Conservation (phyloP, 2,113 vertebrate species). For the Prinia subflava region DNA sequence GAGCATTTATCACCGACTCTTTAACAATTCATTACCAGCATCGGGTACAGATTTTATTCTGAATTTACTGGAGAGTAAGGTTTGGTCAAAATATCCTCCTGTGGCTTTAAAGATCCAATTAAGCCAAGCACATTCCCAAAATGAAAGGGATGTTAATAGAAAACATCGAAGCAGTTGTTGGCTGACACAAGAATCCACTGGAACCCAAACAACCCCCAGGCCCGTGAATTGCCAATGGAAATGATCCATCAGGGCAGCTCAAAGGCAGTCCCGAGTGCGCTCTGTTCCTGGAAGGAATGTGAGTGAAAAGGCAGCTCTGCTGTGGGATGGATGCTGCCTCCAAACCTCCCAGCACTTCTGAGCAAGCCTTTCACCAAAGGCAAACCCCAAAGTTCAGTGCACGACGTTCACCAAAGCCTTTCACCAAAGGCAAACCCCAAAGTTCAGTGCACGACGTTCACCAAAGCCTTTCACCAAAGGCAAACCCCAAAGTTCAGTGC, state of each 20-base stretch:
- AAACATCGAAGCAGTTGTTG: background rate
- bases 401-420: accelerated
- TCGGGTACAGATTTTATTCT: background rate
- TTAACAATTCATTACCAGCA: background rate
- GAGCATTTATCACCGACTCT: background rate
- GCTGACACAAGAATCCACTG: background rate
- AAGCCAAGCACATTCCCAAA: background rate
- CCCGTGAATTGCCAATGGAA: background rate
- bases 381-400: background rate
- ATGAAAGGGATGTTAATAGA: background rate
- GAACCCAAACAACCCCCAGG: background rate
- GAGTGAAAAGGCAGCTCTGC: background rate
- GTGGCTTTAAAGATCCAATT: background rate
- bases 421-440: background rate
- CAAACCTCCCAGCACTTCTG: background rate
- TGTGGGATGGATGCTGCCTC: background rate
- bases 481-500: background rate
- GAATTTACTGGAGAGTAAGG: background rate
- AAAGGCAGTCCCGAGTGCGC: background rate
- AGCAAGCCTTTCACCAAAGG: background rate
- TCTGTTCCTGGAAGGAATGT: background rate
- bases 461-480: background rate
- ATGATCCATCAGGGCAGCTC: background rate
- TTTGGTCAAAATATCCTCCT: background rate
- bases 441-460: accelerated